Percentiles rank a stretch among this genome's conserved stretches.
Conservation (phyloP, 23 tunicate species). For the Botrylloides violaceus region DNA sequence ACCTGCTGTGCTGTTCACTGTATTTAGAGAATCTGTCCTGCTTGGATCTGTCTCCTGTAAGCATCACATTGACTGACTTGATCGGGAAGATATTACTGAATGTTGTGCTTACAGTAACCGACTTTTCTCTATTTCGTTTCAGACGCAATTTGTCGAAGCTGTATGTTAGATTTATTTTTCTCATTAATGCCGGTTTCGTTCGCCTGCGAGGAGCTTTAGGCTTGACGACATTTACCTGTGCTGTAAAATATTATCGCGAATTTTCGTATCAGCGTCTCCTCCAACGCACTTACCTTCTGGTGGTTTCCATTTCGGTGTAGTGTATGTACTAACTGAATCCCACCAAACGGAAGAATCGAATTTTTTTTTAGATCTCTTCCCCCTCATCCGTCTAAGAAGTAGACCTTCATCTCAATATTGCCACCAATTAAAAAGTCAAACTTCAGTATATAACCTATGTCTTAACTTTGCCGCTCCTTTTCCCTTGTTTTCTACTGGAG, state of each 20-base stretch:
- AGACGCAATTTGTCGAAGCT: slow-evolving; percentile 28
- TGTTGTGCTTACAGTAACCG: not conserved
- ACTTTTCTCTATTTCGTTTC: not conserved
- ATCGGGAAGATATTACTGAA: too few relatives aligned
- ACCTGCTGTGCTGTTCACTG: not conserved
- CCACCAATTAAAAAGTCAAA: too few relatives aligned
- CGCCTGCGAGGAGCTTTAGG: not conserved
- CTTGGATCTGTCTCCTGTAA: not conserved
- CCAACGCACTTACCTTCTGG: slow-evolving; percentile 1
- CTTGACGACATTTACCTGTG: not conserved
- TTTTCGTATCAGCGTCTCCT: too few relatives aligned
- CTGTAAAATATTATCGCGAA: slow-evolving; percentile 19
- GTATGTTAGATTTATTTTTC: slow-evolving; percentile 27
- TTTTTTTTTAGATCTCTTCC: slow-evolving; percentile 1
- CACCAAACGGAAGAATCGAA: slow-evolving; percentile 35
- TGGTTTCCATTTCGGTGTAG: slow-evolving; percentile 39
- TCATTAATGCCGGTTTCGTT: not conserved
- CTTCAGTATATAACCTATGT: too few relatives aligned
- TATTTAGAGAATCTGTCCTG: not conserved
- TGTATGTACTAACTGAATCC: slow-evolving; percentile 50
- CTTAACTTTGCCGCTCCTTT: too few relatives aligned
- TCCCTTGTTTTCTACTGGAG: too few relatives aligned
- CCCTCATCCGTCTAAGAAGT: too few relatives aligned
- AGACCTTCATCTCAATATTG: too few relatives aligned
- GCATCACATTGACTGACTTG: too few relatives aligned